A percentile compares a stretch with the other conserved stretches of the same genome.
phyloP scores from a whole-genome alignment of 2,113 vertebrate genomes.

The Rhabdornis inornatus region DNA sequence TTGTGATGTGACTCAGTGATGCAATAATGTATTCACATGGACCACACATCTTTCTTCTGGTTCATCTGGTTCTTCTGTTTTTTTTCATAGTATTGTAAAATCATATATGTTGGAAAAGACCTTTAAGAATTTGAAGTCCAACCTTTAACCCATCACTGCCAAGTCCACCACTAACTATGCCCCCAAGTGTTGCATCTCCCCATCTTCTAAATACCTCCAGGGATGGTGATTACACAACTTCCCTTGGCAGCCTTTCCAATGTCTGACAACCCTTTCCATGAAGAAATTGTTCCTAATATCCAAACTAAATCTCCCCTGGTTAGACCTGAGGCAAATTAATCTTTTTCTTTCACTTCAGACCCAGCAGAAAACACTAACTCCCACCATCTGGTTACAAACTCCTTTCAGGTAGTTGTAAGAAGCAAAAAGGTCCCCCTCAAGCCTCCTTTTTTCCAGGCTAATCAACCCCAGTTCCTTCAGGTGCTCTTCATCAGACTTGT shows the following conservation, averaged over 20 bases:
- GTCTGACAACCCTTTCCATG: not conserved
- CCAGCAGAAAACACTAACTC: not conserved
- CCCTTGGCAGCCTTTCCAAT: not conserved
- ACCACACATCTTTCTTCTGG: not conserved
- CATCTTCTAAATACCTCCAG: not conserved
- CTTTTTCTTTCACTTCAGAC: not conserved
- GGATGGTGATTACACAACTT: not conserved
- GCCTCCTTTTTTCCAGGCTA: not conserved
- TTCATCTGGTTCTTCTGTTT: not conserved
- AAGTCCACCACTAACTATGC: not conserved
- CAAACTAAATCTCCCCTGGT: not conserved
- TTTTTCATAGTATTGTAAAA: not conserved
- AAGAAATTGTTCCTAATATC: not conserved
- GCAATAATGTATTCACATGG: not conserved
- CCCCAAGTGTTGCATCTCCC: too few species aligned
- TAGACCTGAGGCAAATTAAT: not conserved
- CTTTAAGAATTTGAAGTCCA: not conserved
- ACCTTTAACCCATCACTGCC: not conserved
- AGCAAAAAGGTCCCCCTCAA: fast-evolving
- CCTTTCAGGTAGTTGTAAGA: not conserved
- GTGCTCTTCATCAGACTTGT: not conserved
- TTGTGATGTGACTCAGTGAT: not conserved
- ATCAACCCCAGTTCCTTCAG: not conserved
- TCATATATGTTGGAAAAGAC: not conserved
- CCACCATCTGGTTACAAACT: not conserved